A percentile compares a stretch with the other conserved stretches of the same genome.
phyloP scores from a whole-genome alignment of 64 coral and sea anemone genomes.

The Astreopora myriophthalma region DNA sequence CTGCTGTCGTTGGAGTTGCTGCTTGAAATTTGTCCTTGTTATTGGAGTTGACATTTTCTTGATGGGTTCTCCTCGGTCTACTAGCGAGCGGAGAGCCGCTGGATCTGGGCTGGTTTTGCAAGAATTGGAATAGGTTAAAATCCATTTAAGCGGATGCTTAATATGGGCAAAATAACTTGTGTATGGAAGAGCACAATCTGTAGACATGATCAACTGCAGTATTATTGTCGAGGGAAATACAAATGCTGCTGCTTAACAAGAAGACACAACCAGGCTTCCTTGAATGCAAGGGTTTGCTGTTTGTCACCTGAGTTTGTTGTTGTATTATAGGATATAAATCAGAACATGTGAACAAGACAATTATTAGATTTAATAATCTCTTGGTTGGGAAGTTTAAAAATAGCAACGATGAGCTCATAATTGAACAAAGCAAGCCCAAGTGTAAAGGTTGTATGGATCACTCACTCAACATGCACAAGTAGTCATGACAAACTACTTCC shows the following conservation, averaged over 20 bases:
- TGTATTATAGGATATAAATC: not conserved
- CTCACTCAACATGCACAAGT: not conserved
- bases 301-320: not conserved
- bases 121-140: slow-evolving; percentile 34
- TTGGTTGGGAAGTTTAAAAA: not conserved
- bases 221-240: not conserved
- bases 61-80: slow-evolving; percentile 21
- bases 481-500: not conserved
- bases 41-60: slow-evolving; percentile 83
- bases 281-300: not conserved
- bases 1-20: slow-evolving; percentile 85
- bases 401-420: not conserved
- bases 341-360: not conserved
- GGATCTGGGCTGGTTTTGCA: not conserved
- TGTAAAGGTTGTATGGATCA: not conserved
- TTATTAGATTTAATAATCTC: not conserved
- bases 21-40: slow-evolving; percentile 88
- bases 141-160: slow-evolving; percentile 22
- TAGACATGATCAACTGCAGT: not conserved
- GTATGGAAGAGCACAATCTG: not conserved
- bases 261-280: not conserved
- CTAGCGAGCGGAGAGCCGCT: not conserved
- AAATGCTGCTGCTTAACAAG: not conserved
- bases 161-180: not conserved
- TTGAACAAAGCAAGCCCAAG: not conserved